A percentile compares a stretch with the other conserved stretches of the same genome.
Conservation (phyloP, 2,888 invertebrate species). For the Phengaris alcon region DNA sequence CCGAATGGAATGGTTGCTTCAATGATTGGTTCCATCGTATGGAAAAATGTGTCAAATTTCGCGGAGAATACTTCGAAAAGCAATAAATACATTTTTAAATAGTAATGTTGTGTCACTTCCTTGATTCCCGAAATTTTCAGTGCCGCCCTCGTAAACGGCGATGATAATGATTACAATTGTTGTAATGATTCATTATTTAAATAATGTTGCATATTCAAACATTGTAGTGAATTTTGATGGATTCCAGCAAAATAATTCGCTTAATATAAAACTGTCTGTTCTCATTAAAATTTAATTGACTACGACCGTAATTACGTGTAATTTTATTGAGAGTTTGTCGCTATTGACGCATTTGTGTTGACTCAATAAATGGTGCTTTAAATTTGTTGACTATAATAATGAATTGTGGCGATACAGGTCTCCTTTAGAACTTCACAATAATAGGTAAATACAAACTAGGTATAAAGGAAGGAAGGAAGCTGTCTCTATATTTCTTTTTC, state of each 20-base stretch:
- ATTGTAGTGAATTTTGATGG: background rate
- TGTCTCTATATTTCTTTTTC: background rate
- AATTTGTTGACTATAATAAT: constrained; percentile 1
- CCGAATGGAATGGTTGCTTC: too few relatives aligned
- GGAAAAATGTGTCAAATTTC: too few relatives aligned
- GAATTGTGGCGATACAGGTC: background rate
- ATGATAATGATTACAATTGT: background rate
- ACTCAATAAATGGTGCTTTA: constrained; percentile 6
- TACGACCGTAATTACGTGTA: constrained; percentile 20
- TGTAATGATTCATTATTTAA: background rate
- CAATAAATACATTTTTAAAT: too few relatives aligned
- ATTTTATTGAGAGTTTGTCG: constrained; percentile 23
- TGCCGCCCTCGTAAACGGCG: too few relatives aligned
- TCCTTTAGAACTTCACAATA: background rate
- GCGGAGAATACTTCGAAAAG: too few relatives aligned
- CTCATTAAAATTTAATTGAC: constrained; percentile 46
- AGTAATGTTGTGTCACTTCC: too few relatives aligned
- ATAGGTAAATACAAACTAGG: background rate
- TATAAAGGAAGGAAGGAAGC: background rate
- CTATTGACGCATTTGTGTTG: constrained; percentile 5
- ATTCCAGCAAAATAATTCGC: constrained; percentile 41
- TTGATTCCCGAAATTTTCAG: too few relatives aligned
- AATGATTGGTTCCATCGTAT: too few relatives aligned
- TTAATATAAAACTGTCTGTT: constrained; percentile 48
- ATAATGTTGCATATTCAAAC: background rate